Conservation (phyloP, 2,113 vertebrate genomes). For the Motacilla alba region DNA sequence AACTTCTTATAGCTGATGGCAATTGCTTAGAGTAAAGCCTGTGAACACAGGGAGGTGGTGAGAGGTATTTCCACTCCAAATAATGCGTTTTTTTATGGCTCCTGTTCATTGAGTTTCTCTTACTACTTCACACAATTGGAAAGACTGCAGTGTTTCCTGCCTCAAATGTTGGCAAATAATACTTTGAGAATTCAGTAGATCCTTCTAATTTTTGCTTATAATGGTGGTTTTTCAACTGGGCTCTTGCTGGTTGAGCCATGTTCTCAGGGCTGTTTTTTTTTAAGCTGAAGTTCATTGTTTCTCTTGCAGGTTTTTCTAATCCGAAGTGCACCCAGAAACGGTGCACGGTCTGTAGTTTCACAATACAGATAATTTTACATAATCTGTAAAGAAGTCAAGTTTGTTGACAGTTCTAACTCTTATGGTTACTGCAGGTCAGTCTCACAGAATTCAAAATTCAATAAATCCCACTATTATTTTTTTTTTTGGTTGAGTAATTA, state of each 20-base stretch:
- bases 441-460: constrained; percentile 33
- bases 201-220: constrained; percentile 69
- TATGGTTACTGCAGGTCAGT: constrained; percentile 62
- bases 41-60: constrained; percentile 35
- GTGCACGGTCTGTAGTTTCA: constrained; percentile 39
- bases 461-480: neutral
- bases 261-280: constrained; percentile 80
- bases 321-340: constrained; percentile 13
- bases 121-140: constrained; percentile 35
- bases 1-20: constrained; percentile 28
- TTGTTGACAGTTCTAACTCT: constrained; percentile 49
- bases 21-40: constrained; percentile 39
- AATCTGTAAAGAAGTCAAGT: constrained; percentile 53
- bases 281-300: constrained; percentile 72
- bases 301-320: constrained; percentile 68
- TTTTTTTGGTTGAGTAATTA: neutral
- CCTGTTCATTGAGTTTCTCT: constrained; percentile 26
- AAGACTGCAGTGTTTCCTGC: constrained; percentile 74
- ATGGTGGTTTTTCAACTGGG: constrained; percentile 68
- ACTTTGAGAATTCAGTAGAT: constrained; percentile 59
- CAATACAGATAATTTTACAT: constrained; percentile 47
- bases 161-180: constrained; percentile 64
- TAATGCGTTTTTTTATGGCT: neutral
- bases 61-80: constrained; percentile 46
- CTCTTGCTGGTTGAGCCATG: constrained; percentile 75